Evolutionary conservation across 2,797 vertebrate species (phyloP).

Genomic region (Meda fulgida): DNA sequence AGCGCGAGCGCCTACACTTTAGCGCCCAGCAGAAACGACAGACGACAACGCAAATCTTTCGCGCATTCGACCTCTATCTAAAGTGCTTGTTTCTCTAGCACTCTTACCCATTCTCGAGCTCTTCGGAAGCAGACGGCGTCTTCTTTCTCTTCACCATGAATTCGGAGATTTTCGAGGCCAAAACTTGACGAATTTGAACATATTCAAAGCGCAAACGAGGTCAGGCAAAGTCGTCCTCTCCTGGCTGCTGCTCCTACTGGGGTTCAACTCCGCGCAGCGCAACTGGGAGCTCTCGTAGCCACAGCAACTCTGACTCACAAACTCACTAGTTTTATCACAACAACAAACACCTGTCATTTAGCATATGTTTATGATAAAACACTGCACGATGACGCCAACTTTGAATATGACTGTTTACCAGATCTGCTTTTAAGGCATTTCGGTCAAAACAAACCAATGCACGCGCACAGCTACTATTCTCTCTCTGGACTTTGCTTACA

Average conservation of each 20-base stretch:
- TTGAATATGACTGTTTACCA: not conserved
- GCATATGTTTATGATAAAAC: not conserved
- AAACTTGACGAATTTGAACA: conserved; percentile 76
- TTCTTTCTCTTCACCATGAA: conserved; percentile 91
- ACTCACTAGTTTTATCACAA: conserved; percentile 38
- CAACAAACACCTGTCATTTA: not conserved
- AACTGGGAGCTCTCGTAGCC: conserved; percentile 73
- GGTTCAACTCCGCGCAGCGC: conserved; percentile 84
- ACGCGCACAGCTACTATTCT: conserved; percentile 31
- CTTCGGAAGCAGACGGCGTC: conserved; percentile 79
- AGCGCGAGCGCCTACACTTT: conserved; percentile 81
- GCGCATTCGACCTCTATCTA: conserved; percentile 80
- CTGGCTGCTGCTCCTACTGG: conserved; percentile 77
- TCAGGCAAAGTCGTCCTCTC: conserved; percentile 75
- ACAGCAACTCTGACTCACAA: conserved; percentile 62
- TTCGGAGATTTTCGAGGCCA: conserved; percentile 76
- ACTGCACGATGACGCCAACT: not conserved
- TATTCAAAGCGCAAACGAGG: conserved; percentile 78
- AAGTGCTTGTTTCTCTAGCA: conserved; percentile 75
- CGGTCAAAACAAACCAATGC: conserved; percentile 5
- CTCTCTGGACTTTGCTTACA: conserved; percentile 69
- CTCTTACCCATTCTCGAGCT: conserved; percentile 82
- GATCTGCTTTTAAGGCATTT: conserved; percentile 19
- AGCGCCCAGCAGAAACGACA: conserved; percentile 82
- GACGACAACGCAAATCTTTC: conserved; percentile 74